Evolutionary conservation across 2,888 invertebrate genomes (phyloP).

Genomic region (Melangyna quadrimaculata): DNA sequence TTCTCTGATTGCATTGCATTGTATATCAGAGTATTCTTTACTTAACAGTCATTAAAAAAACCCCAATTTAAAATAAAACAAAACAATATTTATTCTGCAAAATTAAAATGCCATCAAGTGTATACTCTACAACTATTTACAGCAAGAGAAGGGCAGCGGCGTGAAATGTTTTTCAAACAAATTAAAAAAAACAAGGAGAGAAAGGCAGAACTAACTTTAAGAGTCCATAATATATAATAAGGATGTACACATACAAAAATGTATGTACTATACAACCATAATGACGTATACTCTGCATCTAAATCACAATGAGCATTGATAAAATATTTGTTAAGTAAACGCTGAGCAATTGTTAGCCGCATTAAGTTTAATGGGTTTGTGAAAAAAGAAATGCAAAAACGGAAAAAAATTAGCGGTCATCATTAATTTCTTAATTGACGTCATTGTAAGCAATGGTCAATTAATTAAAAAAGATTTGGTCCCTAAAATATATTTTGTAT

Average conservation of each 20-base stretch:
- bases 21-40: neutral
- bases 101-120: conserved; percentile 32
- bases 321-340: conserved; percentile 14
- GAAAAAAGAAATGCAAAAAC: conserved; percentile 7
- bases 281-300: conserved; percentile 23
- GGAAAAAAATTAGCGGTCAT: conserved; percentile 21
- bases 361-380: conserved; percentile 31
- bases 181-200: neutral
- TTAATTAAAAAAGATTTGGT: no score
- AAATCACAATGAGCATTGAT: conserved; percentile 35
- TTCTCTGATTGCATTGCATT: conserved; percentile 3
- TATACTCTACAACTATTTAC: conserved; percentile 2
- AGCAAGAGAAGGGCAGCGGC: neutral
- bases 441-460: neutral
- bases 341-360: conserved; percentile 29
- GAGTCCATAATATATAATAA: neutral
- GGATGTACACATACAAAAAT: no score
- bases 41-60: conserved; percentile 16
- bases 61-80: conserved; percentile 5
- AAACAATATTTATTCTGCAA: conserved; percentile 36
- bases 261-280: neutral
- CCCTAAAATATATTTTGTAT: no score
- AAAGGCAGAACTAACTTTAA: neutral
- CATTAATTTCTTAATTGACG: neutral
- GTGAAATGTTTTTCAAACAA: neutral